Base-by-base conservation (phyloP, 2,113 vertebrate species). In the Cathartes aura region DNA sequence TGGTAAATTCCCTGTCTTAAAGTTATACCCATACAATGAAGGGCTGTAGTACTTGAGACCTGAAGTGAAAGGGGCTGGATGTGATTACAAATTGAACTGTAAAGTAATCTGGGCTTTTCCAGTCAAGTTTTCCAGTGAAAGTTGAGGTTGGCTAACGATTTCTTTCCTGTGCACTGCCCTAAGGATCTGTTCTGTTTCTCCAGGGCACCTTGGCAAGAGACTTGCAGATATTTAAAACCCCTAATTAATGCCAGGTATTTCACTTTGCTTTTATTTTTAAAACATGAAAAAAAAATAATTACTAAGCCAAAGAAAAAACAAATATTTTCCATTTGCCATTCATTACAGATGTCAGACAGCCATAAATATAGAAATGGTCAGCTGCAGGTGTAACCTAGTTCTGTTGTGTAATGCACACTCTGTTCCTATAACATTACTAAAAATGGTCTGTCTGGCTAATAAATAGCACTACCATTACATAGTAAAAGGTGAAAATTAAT, bases 241-340 rank as follows among this genome's bases (percentile, higher is more conserved):
- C 62, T 92, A 97, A 98, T 97, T 97, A 97, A 94, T 96, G 74
- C 81, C 96, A 97, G 81, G 67, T 95, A 90, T 95, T 94, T 87
- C 63, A 86, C 91, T 96, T 96, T 1, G 5, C 74, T 97, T 97
- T 95, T 96, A 97, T 96, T 97, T 97, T 97, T 97, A 96, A 97
- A 97, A 92, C 67, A 79, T 91, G 42, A 91, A 90, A 89, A 91
- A 87, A 94, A 38, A 94, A 82, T 29, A 79, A 89, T 66, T 38
- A 30, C 67, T 70, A 67, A 93, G 60, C 85, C 56, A 82, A 78
- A 90, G 76, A 73, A 81, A 93, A 94, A 94, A 63, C 85, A 96
- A 96, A 75, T 88, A 97, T 87, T 94, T 95, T 93, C 93, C 93
- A 97, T 96, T 97, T 97, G 75, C 85, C 52, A 63, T 97, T 95